phyloP scores from a whole-genome alignment of 2,888 invertebrate genomes.

The Limnephilus rhombicus region DNA sequence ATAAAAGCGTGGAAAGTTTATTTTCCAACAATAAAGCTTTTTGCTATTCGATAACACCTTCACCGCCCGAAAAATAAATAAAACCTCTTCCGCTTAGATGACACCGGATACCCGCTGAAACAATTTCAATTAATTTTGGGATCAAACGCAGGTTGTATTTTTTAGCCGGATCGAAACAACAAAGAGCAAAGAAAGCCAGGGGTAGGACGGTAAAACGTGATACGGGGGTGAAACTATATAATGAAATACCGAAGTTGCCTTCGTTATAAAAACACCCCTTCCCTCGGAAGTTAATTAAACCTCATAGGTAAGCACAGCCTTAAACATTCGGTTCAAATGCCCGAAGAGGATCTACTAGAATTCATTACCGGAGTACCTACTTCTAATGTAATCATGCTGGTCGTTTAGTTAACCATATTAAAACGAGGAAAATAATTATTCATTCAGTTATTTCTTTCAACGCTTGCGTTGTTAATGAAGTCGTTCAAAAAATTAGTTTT shows the following conservation, averaged over 20 bases:
- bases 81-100: not conserved
- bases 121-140: constrained; percentile 40
- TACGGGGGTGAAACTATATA: constrained; percentile 45
- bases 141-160: constrained; percentile 45
- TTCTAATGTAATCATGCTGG: not conserved
- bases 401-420: not conserved
- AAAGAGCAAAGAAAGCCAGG: constrained; percentile 43
- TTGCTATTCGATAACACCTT: not conserved
- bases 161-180: constrained; percentile 19
- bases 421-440: not conserved
- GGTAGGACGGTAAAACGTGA: constrained; percentile 10
- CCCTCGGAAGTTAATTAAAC: constrained; percentile 59
- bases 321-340: not conserved
- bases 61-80: not conserved
- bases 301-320: constrained; percentile 45
- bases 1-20: constrained; percentile 16
- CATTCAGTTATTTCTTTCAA: not conserved
- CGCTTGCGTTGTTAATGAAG: not conserved
- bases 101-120: constrained; percentile 22
- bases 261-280: constrained; percentile 54
- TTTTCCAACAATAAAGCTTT: not conserved
- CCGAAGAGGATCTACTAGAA: not conserved
- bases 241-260: constrained; percentile 58
- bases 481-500: not conserved
- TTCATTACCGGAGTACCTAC: not conserved